These are phyloP conservation scores for Ramphastos sulfuratus DNA, from an alignment of 2,113 vertebrate genomes.

Conservation along the genomic window DNA sequence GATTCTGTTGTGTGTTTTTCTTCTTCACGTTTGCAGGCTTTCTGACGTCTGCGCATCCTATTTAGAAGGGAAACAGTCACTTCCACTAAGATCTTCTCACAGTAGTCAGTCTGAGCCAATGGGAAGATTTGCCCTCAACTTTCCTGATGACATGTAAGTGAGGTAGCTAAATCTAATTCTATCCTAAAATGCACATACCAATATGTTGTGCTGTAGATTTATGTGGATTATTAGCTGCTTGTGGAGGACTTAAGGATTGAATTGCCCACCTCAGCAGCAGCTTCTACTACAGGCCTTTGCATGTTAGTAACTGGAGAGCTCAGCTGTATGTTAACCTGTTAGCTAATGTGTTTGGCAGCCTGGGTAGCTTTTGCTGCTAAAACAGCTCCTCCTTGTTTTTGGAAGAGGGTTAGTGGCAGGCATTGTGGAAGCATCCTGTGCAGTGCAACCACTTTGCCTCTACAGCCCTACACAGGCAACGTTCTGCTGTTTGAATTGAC, in stretches of 20 bases:
- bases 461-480: neutral
- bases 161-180: neutral
- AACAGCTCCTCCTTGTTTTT: neutral
- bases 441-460: neutral
- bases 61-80: conserved; percentile 73
- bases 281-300: neutral
- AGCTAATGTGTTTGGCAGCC: neutral
- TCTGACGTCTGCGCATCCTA: conserved; percentile 82
- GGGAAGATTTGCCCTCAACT: conserved; percentile 80
- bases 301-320: neutral
- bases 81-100: conserved; percentile 8
- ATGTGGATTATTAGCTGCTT: neutral
- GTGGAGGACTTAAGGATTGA: neutral
- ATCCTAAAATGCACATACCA: neutral
- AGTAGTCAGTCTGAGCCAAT: conserved; percentile 60
- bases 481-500: neutral
- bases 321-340: neutral
- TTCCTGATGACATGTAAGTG: conserved; percentile 87
- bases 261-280: neutral
- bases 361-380: neutral
- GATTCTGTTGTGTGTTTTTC: neutral
- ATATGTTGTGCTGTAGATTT: neutral
- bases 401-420: neutral
- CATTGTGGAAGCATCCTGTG: neutral
- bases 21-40: conserved; percentile 63